Conservation (phyloP, 2,888 invertebrate genomes). For the Ophion costatus region DNA sequence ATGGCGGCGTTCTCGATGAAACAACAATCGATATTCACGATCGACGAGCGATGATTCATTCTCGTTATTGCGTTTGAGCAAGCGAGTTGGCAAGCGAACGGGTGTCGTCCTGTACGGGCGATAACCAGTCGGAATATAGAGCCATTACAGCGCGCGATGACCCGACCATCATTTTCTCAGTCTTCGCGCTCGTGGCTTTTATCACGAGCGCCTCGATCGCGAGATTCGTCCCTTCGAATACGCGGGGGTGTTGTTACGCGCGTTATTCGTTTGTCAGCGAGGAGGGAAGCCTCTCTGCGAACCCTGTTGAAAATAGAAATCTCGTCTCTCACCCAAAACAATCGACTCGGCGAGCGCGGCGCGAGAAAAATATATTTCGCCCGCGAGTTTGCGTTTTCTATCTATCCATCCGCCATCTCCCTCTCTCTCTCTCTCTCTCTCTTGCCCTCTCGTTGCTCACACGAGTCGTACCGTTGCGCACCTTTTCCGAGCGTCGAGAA, state of each 20-base stretch:
- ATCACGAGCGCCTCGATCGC: background rate
- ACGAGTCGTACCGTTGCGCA: background rate
- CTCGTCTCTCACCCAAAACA: constrained; percentile 51
- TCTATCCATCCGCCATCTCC: background rate
- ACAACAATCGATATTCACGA: constrained; percentile 31
- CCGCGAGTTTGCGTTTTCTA: background rate
- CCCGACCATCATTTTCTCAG: constrained; percentile 42
- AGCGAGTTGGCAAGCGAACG: constrained; percentile 56
- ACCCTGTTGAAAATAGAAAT: constrained; percentile 60
- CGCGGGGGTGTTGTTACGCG: background rate
- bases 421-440: background rate
- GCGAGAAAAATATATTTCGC: constrained; percentile 24
- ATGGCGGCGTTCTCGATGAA: constrained; percentile 3
- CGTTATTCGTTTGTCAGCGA: background rate
- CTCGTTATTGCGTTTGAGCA: constrained; percentile 42
- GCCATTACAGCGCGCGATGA: constrained; percentile 48
- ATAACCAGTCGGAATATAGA: constrained; percentile 52
- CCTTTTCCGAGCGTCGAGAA: constrained; percentile 48
- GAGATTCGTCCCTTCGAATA: background rate
- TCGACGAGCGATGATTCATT: constrained; percentile 50
- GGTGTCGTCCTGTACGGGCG: constrained; percentile 47
- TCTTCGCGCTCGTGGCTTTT: constrained; percentile 21
- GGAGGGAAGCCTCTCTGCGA: background rate
- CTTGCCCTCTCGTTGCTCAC: background rate
- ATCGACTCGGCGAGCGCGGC: constrained; percentile 42